Evolutionary conservation across 2,888 invertebrate species (phyloP).

Genomic region (Drosophila tanythrix): DNA sequence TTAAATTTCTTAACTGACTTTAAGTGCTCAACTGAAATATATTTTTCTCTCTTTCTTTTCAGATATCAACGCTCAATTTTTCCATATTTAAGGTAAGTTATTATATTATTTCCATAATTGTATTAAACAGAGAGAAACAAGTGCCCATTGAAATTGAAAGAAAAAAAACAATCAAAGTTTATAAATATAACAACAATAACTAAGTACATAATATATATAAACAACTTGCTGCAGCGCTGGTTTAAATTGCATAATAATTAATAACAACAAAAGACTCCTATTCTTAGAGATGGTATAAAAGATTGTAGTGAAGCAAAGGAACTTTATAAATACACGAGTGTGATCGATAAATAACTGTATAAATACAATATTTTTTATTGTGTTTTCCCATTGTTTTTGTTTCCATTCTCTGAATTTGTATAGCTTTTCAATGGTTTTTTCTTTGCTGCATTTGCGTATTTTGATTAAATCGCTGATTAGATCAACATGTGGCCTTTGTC

Average conservation of each 20-base stretch:
- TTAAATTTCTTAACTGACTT: conserved; percentile 32
- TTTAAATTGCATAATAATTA: not conserved
- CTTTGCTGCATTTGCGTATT: conserved; percentile 52
- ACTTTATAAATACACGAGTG: not conserved
- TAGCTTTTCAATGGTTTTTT: conserved; percentile 37
- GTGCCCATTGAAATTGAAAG: conserved; percentile 22
- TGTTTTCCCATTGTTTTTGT: conserved; percentile 12
- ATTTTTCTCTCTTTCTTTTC: conserved; percentile 25
- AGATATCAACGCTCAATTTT: conserved; percentile 20
- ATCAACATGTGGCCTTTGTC: conserved; percentile 72
- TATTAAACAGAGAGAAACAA: conserved; percentile 47
- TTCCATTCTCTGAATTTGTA: not conserved
- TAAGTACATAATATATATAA: not conserved
- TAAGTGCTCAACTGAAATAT: conserved; percentile 11
- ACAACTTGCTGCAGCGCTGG: not conserved
- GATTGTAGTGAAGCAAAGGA: not conserved
- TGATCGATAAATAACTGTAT: conserved; percentile 7
- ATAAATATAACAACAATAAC: not conserved
- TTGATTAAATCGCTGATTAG: conserved; percentile 78
- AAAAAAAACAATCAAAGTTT: not conserved
- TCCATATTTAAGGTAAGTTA: conserved; percentile 44
- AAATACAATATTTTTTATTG: conserved; percentile 13
- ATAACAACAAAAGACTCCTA: not conserved
- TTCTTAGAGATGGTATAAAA: not conserved
- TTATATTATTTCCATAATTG: not conserved